These are phyloP conservation scores for Helicorthomorpha holstii DNA, from an alignment of 1,140 invertebrate genomes.

Conservation along the genomic window DNA sequence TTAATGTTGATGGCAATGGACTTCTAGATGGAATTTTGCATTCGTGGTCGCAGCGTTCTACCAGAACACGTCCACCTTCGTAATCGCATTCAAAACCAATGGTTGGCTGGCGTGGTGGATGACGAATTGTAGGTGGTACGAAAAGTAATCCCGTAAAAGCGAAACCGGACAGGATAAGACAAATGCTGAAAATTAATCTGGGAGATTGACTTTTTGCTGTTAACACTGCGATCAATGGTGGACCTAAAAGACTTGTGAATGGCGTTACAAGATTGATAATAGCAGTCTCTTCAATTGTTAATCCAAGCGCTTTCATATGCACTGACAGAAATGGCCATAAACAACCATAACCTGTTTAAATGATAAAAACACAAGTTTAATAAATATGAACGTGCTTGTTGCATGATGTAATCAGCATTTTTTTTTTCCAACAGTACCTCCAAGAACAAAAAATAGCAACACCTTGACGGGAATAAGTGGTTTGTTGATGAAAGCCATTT, in stretches of 20 bases:
- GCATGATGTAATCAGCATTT: too few species aligned
- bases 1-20: background rate
- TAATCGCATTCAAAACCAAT: background rate
- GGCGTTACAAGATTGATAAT: slow-evolving; percentile 66
- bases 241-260: slow-evolving; percentile 58
- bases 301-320: slow-evolving; percentile 70
- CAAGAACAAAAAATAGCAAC: slow-evolving; percentile 59
- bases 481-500: slow-evolving; percentile 12
- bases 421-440: too few species aligned
- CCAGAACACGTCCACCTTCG: background rate
- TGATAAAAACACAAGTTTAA: too few species aligned
- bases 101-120: background rate
- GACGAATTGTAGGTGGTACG: slow-evolving; percentile 10
- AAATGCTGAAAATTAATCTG: background rate
- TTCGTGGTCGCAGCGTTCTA: background rate
- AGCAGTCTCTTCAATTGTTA: slow-evolving; percentile 63
- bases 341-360: slow-evolving; percentile 49
- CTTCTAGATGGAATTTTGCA: background rate
- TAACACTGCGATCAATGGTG: slow-evolving; percentile 33
- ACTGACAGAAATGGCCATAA: slow-evolving; percentile 64
- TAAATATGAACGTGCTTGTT: too few species aligned
- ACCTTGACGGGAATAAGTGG: slow-evolving; percentile 40
- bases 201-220: background rate
- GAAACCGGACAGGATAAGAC: slow-evolving; percentile 3
- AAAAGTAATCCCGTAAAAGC: slow-evolving; percentile 14